phyloP scores from a whole-genome alignment of 2,888 invertebrate species.

The Smittia sp. region DNA sequence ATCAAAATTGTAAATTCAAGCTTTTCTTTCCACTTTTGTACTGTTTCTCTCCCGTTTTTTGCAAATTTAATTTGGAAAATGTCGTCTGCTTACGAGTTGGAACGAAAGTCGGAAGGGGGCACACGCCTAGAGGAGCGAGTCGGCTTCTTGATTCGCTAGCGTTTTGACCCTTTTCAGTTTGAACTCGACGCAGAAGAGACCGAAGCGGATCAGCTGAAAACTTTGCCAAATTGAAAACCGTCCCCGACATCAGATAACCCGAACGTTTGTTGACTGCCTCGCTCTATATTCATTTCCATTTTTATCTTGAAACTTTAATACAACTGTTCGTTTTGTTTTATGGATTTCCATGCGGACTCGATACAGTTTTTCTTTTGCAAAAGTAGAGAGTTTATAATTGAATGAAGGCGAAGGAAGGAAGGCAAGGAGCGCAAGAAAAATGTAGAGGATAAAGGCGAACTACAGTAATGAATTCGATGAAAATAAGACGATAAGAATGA shows the following conservation, averaged over 20 bases:
- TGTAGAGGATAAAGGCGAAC: neutral
- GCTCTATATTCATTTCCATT: slow-evolving; percentile 21
- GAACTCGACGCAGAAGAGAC: neutral
- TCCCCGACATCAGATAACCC: slow-evolving; percentile 13
- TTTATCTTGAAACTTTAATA: slow-evolving; percentile 31
- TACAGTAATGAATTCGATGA: slow-evolving; percentile 37
- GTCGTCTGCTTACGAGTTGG: neutral
- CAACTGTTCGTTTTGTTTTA: slow-evolving; percentile 11
- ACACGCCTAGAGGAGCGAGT: neutral
- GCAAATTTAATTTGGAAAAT: slow-evolving; percentile 13
- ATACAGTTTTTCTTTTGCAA: neutral
- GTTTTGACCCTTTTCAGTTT: slow-evolving; percentile 15
- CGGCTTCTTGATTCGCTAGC: neutral
- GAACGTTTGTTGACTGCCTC: slow-evolving; percentile 15
- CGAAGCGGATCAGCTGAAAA: neutral
- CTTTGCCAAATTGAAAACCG: slow-evolving; percentile 10
- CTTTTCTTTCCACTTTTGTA: neutral
- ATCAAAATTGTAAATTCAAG: slow-evolving; percentile 34
- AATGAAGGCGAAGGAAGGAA: slow-evolving; percentile 17
- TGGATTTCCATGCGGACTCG: slow-evolving; percentile 24
- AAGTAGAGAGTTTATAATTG: slow-evolving; percentile 23
- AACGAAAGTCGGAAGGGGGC: neutral
- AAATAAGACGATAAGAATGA: slow-evolving; percentile 36
- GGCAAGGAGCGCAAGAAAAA: neutral
- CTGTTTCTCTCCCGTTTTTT: neutral